phyloP scores from a whole-genome alignment of 1,140 invertebrate genomes.

The Brachionus paranguensis region DNA sequence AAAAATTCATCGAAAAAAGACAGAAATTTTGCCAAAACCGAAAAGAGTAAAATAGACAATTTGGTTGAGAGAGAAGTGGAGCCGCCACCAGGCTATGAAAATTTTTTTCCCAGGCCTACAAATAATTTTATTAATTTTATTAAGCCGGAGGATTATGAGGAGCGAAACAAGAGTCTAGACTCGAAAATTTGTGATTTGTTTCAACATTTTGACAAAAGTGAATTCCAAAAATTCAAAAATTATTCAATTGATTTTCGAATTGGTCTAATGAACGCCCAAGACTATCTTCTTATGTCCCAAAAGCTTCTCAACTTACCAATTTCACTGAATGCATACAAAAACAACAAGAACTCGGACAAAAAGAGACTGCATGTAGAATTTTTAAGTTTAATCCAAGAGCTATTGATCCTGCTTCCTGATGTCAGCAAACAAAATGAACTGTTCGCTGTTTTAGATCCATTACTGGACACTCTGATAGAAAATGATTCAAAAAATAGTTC shows the following conservation, averaged over 20 bases:
- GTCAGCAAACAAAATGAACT: conserved; percentile 15
- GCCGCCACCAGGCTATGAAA: background rate
- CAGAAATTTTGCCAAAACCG: background rate
- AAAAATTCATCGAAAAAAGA: no score
- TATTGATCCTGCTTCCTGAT: background rate
- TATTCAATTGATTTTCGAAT: background rate
- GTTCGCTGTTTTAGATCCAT: background rate
- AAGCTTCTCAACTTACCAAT: background rate
- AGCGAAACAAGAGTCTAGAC: background rate
- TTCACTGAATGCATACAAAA: background rate
- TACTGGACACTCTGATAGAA: background rate
- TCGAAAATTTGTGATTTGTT: background rate
- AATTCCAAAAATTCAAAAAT: conserved; percentile 29
- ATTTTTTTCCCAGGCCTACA: background rate
- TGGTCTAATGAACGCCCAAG: background rate
- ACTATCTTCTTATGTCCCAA: background rate
- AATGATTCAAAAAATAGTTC: background rate
- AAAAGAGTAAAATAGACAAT: background rate
- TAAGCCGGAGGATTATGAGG: conserved; percentile 2
- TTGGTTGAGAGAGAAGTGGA: background rate
- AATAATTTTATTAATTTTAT: background rate
- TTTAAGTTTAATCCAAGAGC: conserved; percentile 26
- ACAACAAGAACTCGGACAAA: background rate
- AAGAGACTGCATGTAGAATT: background rate
- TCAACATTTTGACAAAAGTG: background rate